Evolutionary conservation across 64 coral and sea anemone species (phyloP).

Genomic region (Acropora tenuis): DNA sequence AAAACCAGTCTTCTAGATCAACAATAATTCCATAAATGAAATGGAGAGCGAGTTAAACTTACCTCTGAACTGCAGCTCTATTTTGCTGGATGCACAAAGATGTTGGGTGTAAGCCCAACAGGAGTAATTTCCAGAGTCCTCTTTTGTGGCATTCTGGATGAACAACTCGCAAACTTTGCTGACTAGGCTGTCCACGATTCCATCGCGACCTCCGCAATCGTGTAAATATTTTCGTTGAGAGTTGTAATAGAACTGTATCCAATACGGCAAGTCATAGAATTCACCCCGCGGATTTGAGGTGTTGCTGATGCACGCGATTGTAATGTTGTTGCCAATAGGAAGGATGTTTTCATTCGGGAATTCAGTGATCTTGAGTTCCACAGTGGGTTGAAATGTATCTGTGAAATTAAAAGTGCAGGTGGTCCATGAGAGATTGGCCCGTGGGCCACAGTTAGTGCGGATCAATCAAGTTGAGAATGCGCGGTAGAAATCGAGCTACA

Average conservation of each 20-base stretch:
- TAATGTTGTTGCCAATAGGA: background rate
- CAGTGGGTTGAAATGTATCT: background rate
- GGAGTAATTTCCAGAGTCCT: conserved; percentile 2
- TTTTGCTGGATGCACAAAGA: background rate
- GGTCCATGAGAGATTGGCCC: too few relatives aligned
- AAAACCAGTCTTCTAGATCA: too few relatives aligned
- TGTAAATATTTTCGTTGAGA: too few relatives aligned
- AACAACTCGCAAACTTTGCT: background rate
- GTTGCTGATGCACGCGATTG: conserved; percentile 6
- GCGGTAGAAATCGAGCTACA: too few relatives aligned
- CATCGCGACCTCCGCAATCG: background rate
- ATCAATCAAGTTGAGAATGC: too few relatives aligned
- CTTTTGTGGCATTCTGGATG: background rate
- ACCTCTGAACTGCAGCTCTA: background rate
- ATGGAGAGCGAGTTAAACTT: background rate
- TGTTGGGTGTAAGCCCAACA: background rate
- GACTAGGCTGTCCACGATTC: background rate
- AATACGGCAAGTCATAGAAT: background rate
- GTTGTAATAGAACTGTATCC: conserved; percentile 2
- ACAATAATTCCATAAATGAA: too few relatives aligned
- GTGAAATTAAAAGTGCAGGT: background rate
- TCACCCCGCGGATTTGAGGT: background rate
- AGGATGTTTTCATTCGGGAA: background rate
- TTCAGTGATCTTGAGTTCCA: background rate
- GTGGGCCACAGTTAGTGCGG: too few relatives aligned